Conservation (phyloP, 2,797 vertebrate species). For the Microcaecilia unicolor region DNA sequence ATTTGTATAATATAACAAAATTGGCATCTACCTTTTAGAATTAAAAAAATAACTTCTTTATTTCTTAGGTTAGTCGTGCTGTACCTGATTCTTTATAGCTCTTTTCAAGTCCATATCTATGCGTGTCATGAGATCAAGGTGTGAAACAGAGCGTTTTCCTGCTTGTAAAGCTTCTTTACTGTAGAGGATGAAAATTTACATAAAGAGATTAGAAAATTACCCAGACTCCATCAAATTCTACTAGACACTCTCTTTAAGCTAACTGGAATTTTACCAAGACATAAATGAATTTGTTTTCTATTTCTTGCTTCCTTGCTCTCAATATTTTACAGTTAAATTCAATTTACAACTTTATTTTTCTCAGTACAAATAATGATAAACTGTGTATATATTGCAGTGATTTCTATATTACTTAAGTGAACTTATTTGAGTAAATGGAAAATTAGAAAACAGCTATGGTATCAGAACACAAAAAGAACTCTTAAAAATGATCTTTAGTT, state of each 20-base stretch:
- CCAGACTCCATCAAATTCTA: no score
- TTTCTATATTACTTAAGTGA: background rate
- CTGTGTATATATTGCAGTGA: no score
- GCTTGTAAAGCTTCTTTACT: conserved; percentile 22
- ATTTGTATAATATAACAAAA: no score
- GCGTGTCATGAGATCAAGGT: conserved; percentile 22
- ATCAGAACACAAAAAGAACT: background rate
- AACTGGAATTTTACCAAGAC: no score
- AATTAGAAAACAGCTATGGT: background rate
- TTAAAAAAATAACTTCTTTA: conserved; percentile 5
- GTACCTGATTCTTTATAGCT: conserved; percentile 32
- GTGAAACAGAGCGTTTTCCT: conserved; percentile 1
- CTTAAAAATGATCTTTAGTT: background rate
- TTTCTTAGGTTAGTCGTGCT: background rate
- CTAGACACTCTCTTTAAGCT: no score
- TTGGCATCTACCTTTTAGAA: no score
- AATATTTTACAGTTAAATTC: no score
- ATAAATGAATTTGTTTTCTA: no score
- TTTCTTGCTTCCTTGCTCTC: no score
- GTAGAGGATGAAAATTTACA: conserved; percentile 3
- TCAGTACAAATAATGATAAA: background rate
- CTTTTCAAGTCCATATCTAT: conserved; percentile 19
- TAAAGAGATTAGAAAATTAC: no score
- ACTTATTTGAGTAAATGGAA: accelerated
- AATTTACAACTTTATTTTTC: no score